phyloP scores from a whole-genome alignment of 2,888 invertebrate genomes.

The Clitarchus hookeri region DNA sequence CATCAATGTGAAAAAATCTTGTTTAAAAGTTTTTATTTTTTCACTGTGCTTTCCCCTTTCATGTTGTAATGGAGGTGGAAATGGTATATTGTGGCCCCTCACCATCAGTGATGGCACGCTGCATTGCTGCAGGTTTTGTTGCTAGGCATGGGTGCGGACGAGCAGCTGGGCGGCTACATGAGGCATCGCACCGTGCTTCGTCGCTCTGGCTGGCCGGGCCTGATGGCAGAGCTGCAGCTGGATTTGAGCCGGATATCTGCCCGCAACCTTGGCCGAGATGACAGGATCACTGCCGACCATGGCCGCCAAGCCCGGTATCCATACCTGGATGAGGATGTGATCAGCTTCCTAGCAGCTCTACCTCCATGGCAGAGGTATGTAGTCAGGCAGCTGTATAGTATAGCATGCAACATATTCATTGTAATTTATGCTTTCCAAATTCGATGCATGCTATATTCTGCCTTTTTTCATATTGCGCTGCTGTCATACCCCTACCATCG shows the following conservation, averaged over 20 bases:
- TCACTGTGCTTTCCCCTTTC: too few species aligned
- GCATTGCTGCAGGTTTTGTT: conserved; percentile 67
- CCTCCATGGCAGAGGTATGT: conserved; percentile 69
- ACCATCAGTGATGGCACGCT: too few species aligned
- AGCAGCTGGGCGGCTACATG: conserved; percentile 92
- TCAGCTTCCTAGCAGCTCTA: conserved; percentile 65
- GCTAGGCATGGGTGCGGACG: conserved; percentile 96
- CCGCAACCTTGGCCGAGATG: conserved; percentile 93
- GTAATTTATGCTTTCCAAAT: neutral
- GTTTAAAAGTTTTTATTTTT: too few species aligned
- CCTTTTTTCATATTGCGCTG: too few species aligned
- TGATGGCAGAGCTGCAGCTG: conserved; percentile 66
- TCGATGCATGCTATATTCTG: too few species aligned
- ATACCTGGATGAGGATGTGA: conserved; percentile 39
- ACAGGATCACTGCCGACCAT: conserved; percentile 88
- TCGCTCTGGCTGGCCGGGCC: conserved; percentile 60
- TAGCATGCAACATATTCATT: neutral
- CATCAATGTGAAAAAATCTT: too few species aligned
- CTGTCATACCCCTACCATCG: too few species aligned
- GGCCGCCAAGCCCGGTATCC: conserved; percentile 72
- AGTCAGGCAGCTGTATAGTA: too few species aligned
- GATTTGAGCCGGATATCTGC: conserved; percentile 87
- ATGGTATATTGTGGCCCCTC: too few species aligned
- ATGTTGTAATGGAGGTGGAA: too few species aligned
- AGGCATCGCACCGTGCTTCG: conserved; percentile 78